Conservation (phyloP, 1,140 invertebrate genomes). For the Plectus sambesii region DNA sequence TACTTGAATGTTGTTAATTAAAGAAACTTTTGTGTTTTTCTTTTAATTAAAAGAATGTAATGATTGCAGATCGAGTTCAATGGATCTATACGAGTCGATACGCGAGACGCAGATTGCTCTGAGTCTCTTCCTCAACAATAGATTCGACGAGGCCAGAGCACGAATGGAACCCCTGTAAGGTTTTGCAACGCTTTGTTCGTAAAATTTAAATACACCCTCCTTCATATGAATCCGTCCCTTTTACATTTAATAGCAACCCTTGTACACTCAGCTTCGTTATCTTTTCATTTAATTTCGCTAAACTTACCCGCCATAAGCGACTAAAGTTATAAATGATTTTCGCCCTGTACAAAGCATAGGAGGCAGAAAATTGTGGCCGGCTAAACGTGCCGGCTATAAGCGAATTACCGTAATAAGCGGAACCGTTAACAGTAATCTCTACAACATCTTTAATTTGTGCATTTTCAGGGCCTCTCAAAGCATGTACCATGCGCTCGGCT, state of each 20-base stretch:
- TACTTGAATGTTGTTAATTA: too few relatives aligned
- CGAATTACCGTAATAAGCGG: too few relatives aligned
- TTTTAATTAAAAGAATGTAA: too few relatives aligned
- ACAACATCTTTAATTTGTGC: conserved; percentile 11
- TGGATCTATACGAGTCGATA: conserved; percentile 54
- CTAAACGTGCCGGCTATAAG: too few relatives aligned
- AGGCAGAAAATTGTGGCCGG: too few relatives aligned
- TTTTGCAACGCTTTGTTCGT: conserved; percentile 6
- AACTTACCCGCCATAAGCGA: conserved; percentile 5
- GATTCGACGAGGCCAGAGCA: conserved; percentile 64
- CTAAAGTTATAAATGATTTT: too few relatives aligned
- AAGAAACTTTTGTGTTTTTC: too few relatives aligned
- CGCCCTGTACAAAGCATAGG: too few relatives aligned
- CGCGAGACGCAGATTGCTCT: conserved; percentile 60
- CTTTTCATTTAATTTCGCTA: not conserved
- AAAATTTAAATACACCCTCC: not conserved
- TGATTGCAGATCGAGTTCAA: too few relatives aligned
- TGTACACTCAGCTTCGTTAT: too few relatives aligned
- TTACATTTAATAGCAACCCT: too few relatives aligned
- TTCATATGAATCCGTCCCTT: not conserved
- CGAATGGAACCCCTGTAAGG: conserved; percentile 62
- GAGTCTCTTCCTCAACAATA: conserved; percentile 74
- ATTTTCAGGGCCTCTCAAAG: conserved; percentile 62
- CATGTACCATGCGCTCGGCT: conserved; percentile 82
- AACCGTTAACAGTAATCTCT: conserved; percentile 1